Base-by-base conservation (phyloP, 2,888 invertebrate species). In the Cartodere bifasciata region DNA sequence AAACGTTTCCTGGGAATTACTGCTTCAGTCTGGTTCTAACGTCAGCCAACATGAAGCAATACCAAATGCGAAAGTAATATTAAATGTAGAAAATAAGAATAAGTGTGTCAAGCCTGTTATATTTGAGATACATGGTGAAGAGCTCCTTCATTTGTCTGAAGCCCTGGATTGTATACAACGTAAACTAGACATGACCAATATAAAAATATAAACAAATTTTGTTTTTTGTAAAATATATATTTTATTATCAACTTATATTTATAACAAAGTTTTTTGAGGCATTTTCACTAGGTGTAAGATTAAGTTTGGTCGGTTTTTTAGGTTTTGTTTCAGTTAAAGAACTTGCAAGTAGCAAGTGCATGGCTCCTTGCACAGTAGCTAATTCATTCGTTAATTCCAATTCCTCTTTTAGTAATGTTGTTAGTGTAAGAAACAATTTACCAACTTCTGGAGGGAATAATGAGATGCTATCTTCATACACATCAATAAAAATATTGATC, bases 401-500 rank as follows among this genome's bases (percentile, higher is more conserved):
- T 62, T 90, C 88, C 37, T 70, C 67, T 39, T 68, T 62, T 13
- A 90, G 58, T 36, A 71, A 63, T 27, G 68, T 59, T 20, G 67
- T 62, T 3, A 91, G 62, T 6, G 67, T 57, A 30, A 65, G 62
- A 43, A 86, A 71, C 36, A 75, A 58, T 38, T 66, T 62, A 24
- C 74, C 64, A 22, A 79, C 63, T 34, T 71, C 64, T 11, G 74
- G 68, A 13, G 75, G 71, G 45, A 77, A 67, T 40, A 67, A 58
- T 39, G 71, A 65, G n/a, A 79, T 56, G 45, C 64, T 65, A 32
- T 68, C 69, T 45, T 77, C 79, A 54, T 77, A 83, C 2, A 79
- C 70, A 62, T 85, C 85, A 37, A 88, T 56, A 35, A 91, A 68
- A 12, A 75, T 67, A 58, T 78, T 75, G 2, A 75, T 65, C 9